Evolutionary conservation across 1,140 invertebrate species (phyloP), one percentile per base, ranked within the genome.

Genomic region (Ips typographus): DNA sequence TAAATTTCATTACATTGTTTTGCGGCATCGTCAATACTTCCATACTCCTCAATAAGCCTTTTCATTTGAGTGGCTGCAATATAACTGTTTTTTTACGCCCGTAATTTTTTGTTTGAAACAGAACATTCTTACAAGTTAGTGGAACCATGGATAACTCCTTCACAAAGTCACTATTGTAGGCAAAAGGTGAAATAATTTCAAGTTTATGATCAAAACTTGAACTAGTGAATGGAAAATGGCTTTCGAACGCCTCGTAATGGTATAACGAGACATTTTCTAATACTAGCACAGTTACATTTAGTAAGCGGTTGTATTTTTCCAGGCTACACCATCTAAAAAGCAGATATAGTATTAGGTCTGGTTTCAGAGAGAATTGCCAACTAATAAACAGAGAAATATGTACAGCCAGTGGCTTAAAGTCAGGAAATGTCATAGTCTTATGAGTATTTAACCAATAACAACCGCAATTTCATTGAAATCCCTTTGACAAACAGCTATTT

Each of bases 121-220:
- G 22, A 22, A 22, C 22, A 22, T 22, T 22, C 67, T 73, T 72
- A 74, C 72, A 61, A 53, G 89, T 90, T 42, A 95, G 76, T 2
- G 93, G 91, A 60, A 91, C 90, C 75, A 89, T 84, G 5, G 89
- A 87, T 22, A 95, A 79, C 78, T 94, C 91, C 77, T 90, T 86
- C n/a, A 90, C 84, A 52, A 93, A 83, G 43, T 88, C 88, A 39
- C 86, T 87, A 65, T 87, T 86, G 79, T 91, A 91, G 52, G 87
- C 79, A 6, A 83, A 82, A 38, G 93, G 91, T 40, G 91, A 87
- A 7, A 93, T 75, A 56, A 94, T 82, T 82, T 94, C 92, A 40
- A 93, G 80, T 77, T 84, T 84, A 73, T 87, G 81, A 71, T 86
- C 76, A 77, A 91, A 89, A 73, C 85, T 84, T 43, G 82, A 80